Conservation (phyloP, 2,888 invertebrate species). For the Elegia similella region DNA sequence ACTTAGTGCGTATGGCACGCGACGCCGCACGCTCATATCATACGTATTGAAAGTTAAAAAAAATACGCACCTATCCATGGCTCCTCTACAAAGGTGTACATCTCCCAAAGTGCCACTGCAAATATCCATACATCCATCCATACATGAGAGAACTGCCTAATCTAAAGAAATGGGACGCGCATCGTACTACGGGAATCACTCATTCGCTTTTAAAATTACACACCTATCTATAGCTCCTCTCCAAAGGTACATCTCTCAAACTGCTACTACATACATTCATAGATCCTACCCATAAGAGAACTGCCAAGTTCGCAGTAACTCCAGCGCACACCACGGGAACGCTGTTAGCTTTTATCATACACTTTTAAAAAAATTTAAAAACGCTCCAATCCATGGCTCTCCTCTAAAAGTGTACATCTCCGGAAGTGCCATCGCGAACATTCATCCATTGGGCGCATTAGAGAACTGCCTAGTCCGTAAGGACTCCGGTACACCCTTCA, state of each 20-base stretch:
- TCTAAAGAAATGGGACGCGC: slow-evolving; percentile 98
- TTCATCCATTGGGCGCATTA: slow-evolving; percentile 98
- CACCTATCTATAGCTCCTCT: neutral
- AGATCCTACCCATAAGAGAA: slow-evolving; percentile 98
- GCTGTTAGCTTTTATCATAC: slow-evolving; percentile 52
- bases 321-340: slow-evolving; percentile 99
- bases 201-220: too few species aligned
- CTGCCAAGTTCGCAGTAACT: slow-evolving; percentile 94
- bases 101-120: slow-evolving; percentile 98
- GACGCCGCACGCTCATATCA: slow-evolving; percentile 83
- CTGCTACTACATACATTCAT: slow-evolving; percentile 98
- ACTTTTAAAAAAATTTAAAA: too few species aligned
- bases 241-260: slow-evolving; percentile 82
- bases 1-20: slow-evolving; percentile 95
- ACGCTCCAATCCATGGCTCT: too few species aligned
- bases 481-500: slow-evolving; percentile 99
- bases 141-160: slow-evolving; percentile 96
- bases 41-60: neutral
- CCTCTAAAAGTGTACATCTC: too few species aligned
- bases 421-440: slow-evolving; percentile 98
- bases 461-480: slow-evolving; percentile 95
- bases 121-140: slow-evolving; percentile 99
- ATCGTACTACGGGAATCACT: slow-evolving; percentile 99
- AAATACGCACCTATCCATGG: slow-evolving; percentile 88
- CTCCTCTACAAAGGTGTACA: slow-evolving; percentile 98